Evolutionary conservation across 2,797 vertebrate species (phyloP).

Genomic region (Eospalax fontanierii): DNA sequence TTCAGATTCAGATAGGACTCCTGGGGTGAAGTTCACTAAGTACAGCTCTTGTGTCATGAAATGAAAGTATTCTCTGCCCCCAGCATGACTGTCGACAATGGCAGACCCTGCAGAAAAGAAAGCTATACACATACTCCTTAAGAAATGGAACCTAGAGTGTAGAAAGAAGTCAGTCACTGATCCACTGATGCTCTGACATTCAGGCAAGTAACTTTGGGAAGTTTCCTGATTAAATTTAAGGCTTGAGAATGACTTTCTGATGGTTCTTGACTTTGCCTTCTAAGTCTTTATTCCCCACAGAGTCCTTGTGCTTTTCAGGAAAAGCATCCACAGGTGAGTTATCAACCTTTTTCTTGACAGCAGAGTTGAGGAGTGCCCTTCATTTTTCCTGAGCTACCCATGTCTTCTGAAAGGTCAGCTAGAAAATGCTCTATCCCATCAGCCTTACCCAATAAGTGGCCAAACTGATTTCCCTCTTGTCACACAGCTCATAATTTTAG

Average conservation of each 20-base stretch:
- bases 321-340: neutral
- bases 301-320: neutral
- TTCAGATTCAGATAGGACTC: neutral
- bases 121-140: no score
- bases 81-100: neutral
- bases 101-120: neutral
- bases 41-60: neutral
- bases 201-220: neutral
- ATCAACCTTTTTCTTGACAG: neutral
- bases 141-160: rapidly evolving
- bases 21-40: neutral
- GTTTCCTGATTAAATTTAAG: neutral
- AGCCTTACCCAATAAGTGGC: neutral
- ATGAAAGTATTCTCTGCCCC: neutral
- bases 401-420: neutral
- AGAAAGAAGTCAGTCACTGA: neutral
- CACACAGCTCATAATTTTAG: neutral
- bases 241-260: neutral
- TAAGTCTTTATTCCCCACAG: neutral
- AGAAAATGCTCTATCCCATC: neutral
- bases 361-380: no score
- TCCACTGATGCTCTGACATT: neutral
- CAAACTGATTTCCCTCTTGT: neutral
- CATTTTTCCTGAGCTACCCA: no score
- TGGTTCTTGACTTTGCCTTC: neutral